phyloP scores from a whole-genome alignment of 2,797 vertebrate species.

The Molossus molossus region DNA sequence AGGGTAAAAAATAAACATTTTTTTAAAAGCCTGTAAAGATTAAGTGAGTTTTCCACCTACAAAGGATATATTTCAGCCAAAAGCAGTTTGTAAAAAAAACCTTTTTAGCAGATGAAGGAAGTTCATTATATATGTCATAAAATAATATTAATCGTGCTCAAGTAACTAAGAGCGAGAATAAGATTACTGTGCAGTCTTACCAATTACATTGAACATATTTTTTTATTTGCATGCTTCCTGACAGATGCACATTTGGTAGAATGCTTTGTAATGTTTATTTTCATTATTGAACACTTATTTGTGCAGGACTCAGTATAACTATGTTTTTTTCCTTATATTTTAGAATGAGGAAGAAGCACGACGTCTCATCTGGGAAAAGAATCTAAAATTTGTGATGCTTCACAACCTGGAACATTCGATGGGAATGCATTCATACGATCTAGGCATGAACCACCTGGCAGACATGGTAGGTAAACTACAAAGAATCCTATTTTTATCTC shows the following conservation, averaged over 20 bases:
- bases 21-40: constrained; percentile 4
- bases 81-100: not conserved
- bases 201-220: constrained; percentile 15
- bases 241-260: not conserved
- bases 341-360: constrained; percentile 92
- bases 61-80: not conserved
- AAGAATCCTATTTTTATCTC: not conserved
- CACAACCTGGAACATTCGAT: constrained; percentile 96
- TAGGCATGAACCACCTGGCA: constrained; percentile 95
- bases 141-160: constrained; percentile 34
- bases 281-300: not conserved
- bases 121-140: not conserved
- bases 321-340: constrained; percentile 31
- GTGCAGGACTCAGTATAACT: not conserved
- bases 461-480: constrained; percentile 91
- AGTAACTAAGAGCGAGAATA: not conserved
- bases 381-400: constrained; percentile 91
- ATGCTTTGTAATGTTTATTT: constrained; percentile 2
- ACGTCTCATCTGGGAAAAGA: constrained; percentile 94
- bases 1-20: not conserved
- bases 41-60: not conserved
- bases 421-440: constrained; percentile 94
- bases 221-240: not conserved
- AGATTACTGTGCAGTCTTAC: constrained; percentile 5
- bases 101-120: constrained; percentile 15